phyloP scores from a whole-genome alignment of 2,113 vertebrate species.

The Coptodon bakossiorum region DNA sequence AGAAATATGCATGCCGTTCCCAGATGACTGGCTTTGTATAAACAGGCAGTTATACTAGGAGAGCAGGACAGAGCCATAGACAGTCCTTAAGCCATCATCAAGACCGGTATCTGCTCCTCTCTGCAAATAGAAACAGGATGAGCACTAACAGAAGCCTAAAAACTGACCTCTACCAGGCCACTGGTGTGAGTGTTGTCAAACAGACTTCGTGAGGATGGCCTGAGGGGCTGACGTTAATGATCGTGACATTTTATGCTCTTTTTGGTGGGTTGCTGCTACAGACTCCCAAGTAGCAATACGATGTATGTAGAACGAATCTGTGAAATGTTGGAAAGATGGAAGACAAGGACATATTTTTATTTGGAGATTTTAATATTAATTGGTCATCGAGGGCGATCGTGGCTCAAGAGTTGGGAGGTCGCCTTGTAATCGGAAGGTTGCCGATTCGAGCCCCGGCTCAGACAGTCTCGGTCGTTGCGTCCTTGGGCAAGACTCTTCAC shows the following conservation, averaged over 20 bases:
- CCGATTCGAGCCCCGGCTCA: too few species aligned
- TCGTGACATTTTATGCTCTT: background rate
- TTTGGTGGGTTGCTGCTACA: background rate
- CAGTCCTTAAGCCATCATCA: background rate
- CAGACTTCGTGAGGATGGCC: background rate
- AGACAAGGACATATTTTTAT: background rate
- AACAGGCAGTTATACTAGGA: background rate
- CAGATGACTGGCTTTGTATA: background rate
- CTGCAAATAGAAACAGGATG: background rate
- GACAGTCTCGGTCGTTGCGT: too few species aligned
- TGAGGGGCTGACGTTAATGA: background rate
- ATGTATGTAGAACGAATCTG: background rate
- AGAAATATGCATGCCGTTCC: background rate
- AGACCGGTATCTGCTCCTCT: fast-evolving
- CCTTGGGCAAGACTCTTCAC: too few species aligned
- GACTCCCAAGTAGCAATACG: background rate
- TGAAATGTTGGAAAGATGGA: background rate
- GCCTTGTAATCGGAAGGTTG: too few species aligned
- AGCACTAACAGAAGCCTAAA: background rate
- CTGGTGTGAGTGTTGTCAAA: background rate
- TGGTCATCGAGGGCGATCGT: too few species aligned
- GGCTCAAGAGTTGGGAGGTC: too few species aligned
- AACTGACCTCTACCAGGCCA: background rate
- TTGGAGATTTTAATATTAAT: background rate
- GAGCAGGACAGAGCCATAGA: background rate